Evolutionary conservation across 2,888 invertebrate genomes (phyloP).

Genomic region (Drosophila subquinaria): DNA sequence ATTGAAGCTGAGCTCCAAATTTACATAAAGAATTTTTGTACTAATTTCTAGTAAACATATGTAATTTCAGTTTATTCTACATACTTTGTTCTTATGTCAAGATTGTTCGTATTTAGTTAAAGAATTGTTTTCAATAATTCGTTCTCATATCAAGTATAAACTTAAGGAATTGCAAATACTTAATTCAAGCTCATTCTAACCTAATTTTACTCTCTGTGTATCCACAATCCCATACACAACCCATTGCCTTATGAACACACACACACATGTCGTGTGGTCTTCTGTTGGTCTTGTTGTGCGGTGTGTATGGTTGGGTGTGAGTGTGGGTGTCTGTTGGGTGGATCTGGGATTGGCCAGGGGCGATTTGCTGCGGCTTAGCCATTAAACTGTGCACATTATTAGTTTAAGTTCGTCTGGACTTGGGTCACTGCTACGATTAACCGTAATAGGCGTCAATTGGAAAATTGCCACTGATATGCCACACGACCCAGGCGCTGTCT

Average conservation of each 20-base stretch:
- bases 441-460: slow-evolving; percentile 80
- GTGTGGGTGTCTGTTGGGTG: slow-evolving; percentile 19
- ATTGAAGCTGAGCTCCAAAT: no score
- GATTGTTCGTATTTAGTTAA: no score
- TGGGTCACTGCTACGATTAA: slow-evolving; percentile 81
- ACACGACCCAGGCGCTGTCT: slow-evolving; percentile 42
- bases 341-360: slow-evolving; percentile 47
- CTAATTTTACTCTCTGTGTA: background rate
- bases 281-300: slow-evolving; percentile 37
- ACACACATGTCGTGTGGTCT: slow-evolving; percentile 60
- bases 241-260: slow-evolving; percentile 19
- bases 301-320: slow-evolving; percentile 23
- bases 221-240: slow-evolving; percentile 5
- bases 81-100: no score
- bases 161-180: no score
- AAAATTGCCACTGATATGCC: slow-evolving; percentile 77
- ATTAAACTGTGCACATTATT: slow-evolving; percentile 79
- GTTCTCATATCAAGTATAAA: no score
- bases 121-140: no score
- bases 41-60: no score
- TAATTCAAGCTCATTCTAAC: no score
- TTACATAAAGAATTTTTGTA: no score
- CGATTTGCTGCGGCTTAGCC: slow-evolving; percentile 74
- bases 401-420: slow-evolving; percentile 81
- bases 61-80: no score